Base-by-base conservation (phyloP, 2,113 vertebrate genomes). In the Dipodomys ordii region DNA sequence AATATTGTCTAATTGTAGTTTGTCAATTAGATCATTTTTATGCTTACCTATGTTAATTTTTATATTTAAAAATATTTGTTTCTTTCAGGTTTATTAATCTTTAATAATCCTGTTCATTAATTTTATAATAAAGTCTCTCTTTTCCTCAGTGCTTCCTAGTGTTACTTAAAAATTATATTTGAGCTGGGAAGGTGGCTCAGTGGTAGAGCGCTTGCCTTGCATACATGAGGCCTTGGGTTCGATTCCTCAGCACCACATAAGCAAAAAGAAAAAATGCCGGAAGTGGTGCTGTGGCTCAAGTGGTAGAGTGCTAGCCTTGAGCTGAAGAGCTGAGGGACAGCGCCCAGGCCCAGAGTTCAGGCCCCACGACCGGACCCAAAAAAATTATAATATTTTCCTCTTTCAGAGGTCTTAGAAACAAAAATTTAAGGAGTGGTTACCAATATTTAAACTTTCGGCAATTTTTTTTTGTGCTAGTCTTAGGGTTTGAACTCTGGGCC, bases 21-120 rank as follows among this genome's bases (percentile, higher is more conserved):
- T 89, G 49, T 44, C 10, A 78, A 76, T 64, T 81, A 80, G 57
- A n/a, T 77, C 76, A 77, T 49, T 85, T 46, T 67, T 7, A 32
- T 83, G 39, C 57, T 85, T 57, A 57, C 12, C 39, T 83, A 49
- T 49, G 49, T 49, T 49, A 49, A 35, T 90, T 68, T 67, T 87
- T 25, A 68, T 87, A 28, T 90, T 90, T 81, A 81, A 28, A 22
- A 90, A 18, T 46, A 22, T 76, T 85, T 16, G 46, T 87, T 87
- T 2, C 13, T 35, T 87, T 87, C 87, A 82, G 46, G 32, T 85
- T 64, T 72, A 27, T 72, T 89, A n/a, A 83, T 72, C 89, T 83
- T 39, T 6, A 60, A 15, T 30, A 78, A 13, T 64, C 20, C 3
- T 89, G 39, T 84, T 78, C 69, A 19, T 77, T 77, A 88, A 69